These are phyloP conservation scores for Poecilia wingei DNA, from an alignment of 2,797 vertebrate species.

Conservation along the genomic window DNA sequence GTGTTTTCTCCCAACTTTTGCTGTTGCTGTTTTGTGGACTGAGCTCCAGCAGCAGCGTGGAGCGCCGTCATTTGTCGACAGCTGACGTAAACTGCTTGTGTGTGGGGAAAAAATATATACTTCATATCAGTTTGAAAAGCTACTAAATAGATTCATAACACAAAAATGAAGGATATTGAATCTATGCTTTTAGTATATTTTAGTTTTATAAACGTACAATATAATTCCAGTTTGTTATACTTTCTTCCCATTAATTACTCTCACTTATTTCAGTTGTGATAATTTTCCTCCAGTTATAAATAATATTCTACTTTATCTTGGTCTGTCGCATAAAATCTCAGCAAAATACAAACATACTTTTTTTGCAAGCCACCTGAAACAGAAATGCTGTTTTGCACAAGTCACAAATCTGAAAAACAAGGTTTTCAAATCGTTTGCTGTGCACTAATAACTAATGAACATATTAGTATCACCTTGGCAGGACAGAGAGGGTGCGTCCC, in stretches of 20 bases:
- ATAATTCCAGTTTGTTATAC: background rate
- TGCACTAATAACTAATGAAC: background rate
- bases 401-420: background rate
- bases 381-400: background rate
- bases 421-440: background rate
- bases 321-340: background rate
- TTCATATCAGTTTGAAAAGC: too few relatives aligned
- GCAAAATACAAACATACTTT: background rate
- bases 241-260: background rate
- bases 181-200: too few relatives aligned
- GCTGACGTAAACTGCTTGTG: too few relatives aligned
- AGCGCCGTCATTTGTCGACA: too few relatives aligned
- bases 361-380: background rate
- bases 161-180: too few relatives aligned
- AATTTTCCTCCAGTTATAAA: background rate
- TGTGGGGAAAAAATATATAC: too few relatives aligned
- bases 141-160: too few relatives aligned
- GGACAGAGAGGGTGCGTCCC: slow-evolving; percentile 57
- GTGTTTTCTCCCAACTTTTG: too few relatives aligned
- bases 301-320: background rate
- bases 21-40: too few relatives aligned
- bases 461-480: slow-evolving; percentile 68
- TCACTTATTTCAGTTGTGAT: too few relatives aligned
- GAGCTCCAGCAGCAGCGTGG: too few relatives aligned
- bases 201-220: too few relatives aligned